A percentile compares a stretch with the other conserved stretches of the same genome.
Evolutionary conservation across 2,797 vertebrate species (phyloP).

Genomic region (Bufotes viridis): DNA sequence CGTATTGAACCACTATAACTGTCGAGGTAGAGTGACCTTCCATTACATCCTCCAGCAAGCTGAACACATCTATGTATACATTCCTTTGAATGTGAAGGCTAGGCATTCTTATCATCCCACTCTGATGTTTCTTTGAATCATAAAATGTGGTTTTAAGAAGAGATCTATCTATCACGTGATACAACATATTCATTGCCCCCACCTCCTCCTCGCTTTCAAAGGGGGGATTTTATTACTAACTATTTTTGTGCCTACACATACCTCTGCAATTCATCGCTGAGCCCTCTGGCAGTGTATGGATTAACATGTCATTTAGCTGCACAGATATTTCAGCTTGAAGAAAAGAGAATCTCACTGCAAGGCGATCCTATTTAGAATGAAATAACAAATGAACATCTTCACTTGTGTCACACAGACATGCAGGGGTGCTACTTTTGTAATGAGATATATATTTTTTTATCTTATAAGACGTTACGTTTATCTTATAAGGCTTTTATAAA

Average conservation of each 20-base stretch:
- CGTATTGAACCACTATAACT: background rate
- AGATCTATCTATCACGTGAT: conserved; percentile 33
- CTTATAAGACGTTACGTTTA: background rate
- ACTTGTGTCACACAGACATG: background rate
- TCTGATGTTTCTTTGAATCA: conserved; percentile 4
- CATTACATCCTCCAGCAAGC: background rate
- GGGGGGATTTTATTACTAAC: conserved; percentile 47
- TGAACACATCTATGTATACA: background rate
- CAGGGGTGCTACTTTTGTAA: background rate
- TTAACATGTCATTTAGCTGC: conserved; percentile 55
- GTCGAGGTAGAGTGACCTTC: background rate
- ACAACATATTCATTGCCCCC: conserved; percentile 36
- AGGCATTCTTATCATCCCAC: background rate
- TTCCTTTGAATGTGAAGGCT: background rate
- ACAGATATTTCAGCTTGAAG: conserved; percentile 51
- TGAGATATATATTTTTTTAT: conserved; percentile 12
- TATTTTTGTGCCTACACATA: conserved; percentile 48
- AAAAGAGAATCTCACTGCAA: conserved; percentile 37
- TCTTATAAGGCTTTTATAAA: conserved; percentile 4
- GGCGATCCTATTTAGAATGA: conserved; percentile 32
- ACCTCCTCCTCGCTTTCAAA: conserved; percentile 1
- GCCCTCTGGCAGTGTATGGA: conserved; percentile 50
- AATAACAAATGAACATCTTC: conserved; percentile 35
- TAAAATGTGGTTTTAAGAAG: conserved; percentile 50
- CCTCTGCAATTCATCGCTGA: conserved; percentile 48